These are phyloP conservation scores for Daboia siamensis DNA, from an alignment of 2,113 vertebrate species.

Conservation along the genomic window DNA sequence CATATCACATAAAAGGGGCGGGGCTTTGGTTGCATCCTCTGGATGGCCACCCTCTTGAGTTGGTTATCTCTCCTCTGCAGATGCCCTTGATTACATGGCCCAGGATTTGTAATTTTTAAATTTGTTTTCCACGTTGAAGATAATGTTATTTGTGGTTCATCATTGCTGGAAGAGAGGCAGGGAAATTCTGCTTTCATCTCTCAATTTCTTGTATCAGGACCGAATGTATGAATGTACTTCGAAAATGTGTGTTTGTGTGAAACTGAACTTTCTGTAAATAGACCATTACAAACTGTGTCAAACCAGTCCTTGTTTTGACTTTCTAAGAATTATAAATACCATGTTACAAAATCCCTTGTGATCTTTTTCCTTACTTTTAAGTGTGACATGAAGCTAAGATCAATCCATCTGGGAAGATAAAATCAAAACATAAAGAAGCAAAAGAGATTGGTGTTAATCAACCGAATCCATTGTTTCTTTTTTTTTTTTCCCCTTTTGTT, in stretches of 20 bases:
- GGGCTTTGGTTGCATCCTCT: not conserved
- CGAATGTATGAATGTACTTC: slow-evolving; percentile 68
- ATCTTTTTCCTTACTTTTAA: not conserved
- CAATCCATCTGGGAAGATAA: not conserved
- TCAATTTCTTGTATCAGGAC: slow-evolving; percentile 37
- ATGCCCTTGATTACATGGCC: slow-evolving; percentile 46
- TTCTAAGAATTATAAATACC: slow-evolving; percentile 65
- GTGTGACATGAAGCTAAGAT: not conserved
- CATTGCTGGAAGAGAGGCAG: slow-evolving; percentile 57
- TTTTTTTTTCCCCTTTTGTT: not conserved
- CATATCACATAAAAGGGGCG: not conserved
- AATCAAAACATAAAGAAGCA: not conserved
- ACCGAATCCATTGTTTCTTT: rapidly evolving
- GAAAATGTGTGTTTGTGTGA: slow-evolving; percentile 40
- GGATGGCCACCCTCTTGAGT: not conserved
- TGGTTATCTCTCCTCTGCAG: not conserved
- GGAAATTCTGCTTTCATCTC: not conserved
- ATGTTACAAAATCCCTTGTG: slow-evolving; percentile 47
- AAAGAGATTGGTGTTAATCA: not conserved
- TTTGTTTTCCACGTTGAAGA: slow-evolving; percentile 57
- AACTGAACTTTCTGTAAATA: slow-evolving; percentile 62
- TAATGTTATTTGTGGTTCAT: slow-evolving; percentile 64
- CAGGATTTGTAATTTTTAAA: slow-evolving; percentile 54
- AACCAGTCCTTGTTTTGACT: slow-evolving; percentile 61
- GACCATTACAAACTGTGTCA: slow-evolving; percentile 59